phyloP scores from a whole-genome alignment of 2,797 vertebrate species.

The Halcyon badia region DNA sequence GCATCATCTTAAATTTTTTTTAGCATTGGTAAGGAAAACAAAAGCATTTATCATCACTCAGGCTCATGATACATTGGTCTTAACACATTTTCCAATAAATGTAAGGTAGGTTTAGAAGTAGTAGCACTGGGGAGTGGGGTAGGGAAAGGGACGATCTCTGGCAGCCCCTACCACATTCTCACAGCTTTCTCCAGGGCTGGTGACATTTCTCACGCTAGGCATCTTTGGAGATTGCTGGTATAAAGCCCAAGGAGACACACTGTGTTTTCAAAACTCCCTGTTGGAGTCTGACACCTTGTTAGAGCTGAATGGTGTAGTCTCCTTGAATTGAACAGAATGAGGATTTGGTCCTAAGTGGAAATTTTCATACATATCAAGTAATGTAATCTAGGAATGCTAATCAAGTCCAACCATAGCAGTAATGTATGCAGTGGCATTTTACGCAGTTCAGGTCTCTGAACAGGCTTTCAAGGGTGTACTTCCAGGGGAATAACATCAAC shows the following conservation, averaged over 20 bases:
- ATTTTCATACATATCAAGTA: neutral
- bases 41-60: neutral
- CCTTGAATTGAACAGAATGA: neutral
- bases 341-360: neutral
- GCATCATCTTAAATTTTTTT: neutral
- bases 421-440: conserved; percentile 54
- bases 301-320: neutral
- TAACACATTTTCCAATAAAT: neutral
- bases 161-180: neutral
- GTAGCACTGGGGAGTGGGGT: fast-evolving
- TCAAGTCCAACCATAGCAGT: conserved; percentile 5
- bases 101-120: neutral
- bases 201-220: neutral
- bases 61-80: neutral
- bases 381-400: conserved; percentile 26
- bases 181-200: neutral
- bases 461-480: conserved; percentile 36
- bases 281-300: neutral
- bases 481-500: neutral
- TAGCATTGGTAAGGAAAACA: neutral
- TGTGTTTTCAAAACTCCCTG: neutral
- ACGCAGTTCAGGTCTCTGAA: conserved; percentile 52
- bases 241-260: neutral
- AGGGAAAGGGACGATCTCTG: neutral
- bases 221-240: neutral